Base-by-base conservation (phyloP, 2,888 invertebrate species). In the Ashinkailepas kermadecensis region DNA sequence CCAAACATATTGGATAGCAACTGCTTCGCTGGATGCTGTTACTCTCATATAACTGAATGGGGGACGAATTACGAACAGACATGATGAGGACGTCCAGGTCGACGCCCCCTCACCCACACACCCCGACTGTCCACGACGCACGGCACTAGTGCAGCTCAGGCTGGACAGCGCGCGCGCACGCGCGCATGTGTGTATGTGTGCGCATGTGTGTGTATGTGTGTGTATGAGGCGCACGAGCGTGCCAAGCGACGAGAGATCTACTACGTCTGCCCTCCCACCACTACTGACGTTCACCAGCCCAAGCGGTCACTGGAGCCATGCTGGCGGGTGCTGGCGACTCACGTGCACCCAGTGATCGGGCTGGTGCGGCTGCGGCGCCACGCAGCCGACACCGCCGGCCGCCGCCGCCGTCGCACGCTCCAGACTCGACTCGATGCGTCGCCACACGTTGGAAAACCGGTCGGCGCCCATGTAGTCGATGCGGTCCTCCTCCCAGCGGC, bases 391-490 rank as follows among this genome's bases (percentile, higher is more conserved):
- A 7, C 81, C 79, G 54, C 8, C 62, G 39, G 59, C 65, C 62
- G 78, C 79, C 15, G 80, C 82, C 74, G 54, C 21, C 67, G 21
- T 1, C 3, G 9, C 21, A 10, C 74, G 74, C 74, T 56, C 54
- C 74, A 74, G 54, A 18, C 56, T 74, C 10, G 54, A 54, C 74
- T 23, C 11, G 56, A 74, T 74, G 56, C 74, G 74, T 56, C 74
- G 74, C 74, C 54, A 56, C 54, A 99, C 99, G 88, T 97, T 98
- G 81, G 94, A 94, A 87, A 98, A 99, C 59, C 96, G 93, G 88
- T 99, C 99, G 81, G 92, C 92, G 74, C 99, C 99, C 90, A 95
- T 88, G 88, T 97, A 99, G 88, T 99, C 99, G 83, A 97, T 94
- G 86, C 95, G 93, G 81, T 99, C 99, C 81, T 94, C 93, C 89